Base-by-base conservation (phyloP, 2,888 invertebrate species). In the Tiphia femorata region DNA sequence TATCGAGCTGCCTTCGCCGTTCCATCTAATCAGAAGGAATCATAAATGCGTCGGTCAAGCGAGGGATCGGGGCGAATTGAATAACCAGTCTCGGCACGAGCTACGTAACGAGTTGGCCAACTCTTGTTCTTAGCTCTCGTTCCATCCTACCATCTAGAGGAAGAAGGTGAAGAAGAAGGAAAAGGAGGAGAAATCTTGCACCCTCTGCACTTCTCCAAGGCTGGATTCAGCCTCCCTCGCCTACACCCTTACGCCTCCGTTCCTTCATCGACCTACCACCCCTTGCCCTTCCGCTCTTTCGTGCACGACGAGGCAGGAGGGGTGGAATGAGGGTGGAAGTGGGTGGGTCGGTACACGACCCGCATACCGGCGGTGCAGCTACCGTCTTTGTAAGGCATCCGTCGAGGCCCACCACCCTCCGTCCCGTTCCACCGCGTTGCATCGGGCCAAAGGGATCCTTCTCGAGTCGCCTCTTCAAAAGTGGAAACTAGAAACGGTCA, bases 361-460 rank as follows among this genome's bases (percentile, higher is more conserved):
- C 75, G 73, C 75, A 73, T 73, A 71, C 59, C 60, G 44, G 54
- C 52, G 42, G 49, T 60, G 23, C 37, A 35, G 42, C 47, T 46
- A 37, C 23, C 52, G 53, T 67, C 63, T 55, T 50, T 60, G 57
- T 57, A 41, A 62, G 44, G 43, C 43, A 56, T 33, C 58, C 59
- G 48, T 53, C n/a, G n/a, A 42, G 12, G 27, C 27, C 57, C 40
- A 16, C 51, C 40, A n/a, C n/a, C 49, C 52, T 60, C 49, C 58
- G 37, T 54, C 58, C 53, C 61, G 52, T 62, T 58, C 49, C 46
- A 48, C 55, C 12, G 52, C 41, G 51, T 58, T 48, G 66, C 59
- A 61, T 55, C 49, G 58, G 53, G 42, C 64, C 57, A 62, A 73
- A 73, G 63, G 58, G 54, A 62, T 62, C 48, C 57, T 41, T 41